A percentile compares a stretch with the other conserved stretches of the same genome.
Evolutionary conservation across 2,797 vertebrate species (phyloP).

Genomic region (Liasis olivaceus): DNA sequence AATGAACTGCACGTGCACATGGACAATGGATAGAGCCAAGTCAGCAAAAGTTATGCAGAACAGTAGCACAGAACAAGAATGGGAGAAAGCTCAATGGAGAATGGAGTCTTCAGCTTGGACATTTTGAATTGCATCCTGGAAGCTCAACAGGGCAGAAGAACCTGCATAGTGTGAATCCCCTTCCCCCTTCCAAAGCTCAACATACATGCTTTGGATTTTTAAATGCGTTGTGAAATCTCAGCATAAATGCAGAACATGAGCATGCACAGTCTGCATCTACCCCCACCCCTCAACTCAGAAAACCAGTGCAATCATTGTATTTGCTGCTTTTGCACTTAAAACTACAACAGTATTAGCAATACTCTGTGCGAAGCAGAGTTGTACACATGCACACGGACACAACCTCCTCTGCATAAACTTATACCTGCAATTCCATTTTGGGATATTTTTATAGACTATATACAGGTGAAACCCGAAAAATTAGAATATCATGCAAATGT

Average conservation of each 20-base stretch:
- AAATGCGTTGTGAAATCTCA: neutral
- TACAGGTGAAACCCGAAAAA: too few species aligned
- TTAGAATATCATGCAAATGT: too few species aligned
- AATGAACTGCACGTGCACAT: neutral
- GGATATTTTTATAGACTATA: too few species aligned
- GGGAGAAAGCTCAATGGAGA: neutral
- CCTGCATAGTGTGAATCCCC: neutral
- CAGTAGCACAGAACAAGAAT: neutral
- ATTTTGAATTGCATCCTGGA: too few species aligned
- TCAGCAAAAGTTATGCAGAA: neutral
- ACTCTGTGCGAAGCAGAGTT: neutral
- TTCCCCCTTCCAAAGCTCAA: neutral
- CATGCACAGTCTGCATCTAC: neutral
- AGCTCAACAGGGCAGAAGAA: neutral
- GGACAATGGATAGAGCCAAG: neutral
- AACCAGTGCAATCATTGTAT: neutral
- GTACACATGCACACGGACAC: neutral
- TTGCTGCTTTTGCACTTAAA: neutral
- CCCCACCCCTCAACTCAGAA: neutral
- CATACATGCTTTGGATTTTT: neutral
- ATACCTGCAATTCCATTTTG: neutral
- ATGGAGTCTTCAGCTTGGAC: neutral
- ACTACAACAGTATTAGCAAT: neutral
- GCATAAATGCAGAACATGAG: neutral
- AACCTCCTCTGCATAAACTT: neutral